Conservation (phyloP, 1,140 invertebrate genomes). For the Protaetia brevitarsis region DNA sequence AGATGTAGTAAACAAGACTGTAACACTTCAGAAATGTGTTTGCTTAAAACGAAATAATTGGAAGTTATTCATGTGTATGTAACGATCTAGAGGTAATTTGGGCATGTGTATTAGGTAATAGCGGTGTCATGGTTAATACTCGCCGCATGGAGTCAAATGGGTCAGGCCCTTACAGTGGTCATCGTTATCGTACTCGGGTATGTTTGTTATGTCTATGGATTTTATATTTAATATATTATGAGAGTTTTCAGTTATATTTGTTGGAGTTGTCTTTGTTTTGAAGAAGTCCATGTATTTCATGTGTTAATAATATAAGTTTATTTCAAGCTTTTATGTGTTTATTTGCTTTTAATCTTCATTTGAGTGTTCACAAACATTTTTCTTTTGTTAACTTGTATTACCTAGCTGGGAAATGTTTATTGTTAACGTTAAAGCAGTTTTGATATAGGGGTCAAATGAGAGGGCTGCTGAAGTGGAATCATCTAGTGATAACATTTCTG, state of each 20-base stretch:
- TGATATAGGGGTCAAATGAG: conserved; percentile 10
- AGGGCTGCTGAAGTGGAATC: not conserved
- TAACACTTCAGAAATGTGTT: not conserved
- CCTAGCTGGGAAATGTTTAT: not conserved
- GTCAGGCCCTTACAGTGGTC: conserved; percentile 35
- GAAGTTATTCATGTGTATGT: not conserved
- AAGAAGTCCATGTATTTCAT: not conserved
- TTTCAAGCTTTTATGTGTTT: not conserved
- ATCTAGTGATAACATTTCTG: conserved; percentile 23
- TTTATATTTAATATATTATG: not conserved
- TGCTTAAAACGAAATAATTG: not conserved
- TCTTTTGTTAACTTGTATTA: not conserved
- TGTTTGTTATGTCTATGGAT: conserved; percentile 30
- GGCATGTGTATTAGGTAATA: conserved; percentile 24
- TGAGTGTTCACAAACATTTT: not conserved
- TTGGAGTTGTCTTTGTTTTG: too few relatives aligned
- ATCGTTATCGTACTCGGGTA: conserved; percentile 44
- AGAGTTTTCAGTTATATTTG: not conserved
- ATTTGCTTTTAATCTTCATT: not conserved
- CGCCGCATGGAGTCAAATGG: conserved; percentile 44
- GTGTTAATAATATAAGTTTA: too few relatives aligned
- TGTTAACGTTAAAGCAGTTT: not conserved
- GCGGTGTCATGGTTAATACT: conserved; percentile 44
- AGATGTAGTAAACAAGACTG: too few relatives aligned
- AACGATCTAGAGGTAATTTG: not conserved